Base-by-base conservation (phyloP, 37 sponge, comb jelly and placozoan genomes). In the Bolinopsis microptera region DNA sequence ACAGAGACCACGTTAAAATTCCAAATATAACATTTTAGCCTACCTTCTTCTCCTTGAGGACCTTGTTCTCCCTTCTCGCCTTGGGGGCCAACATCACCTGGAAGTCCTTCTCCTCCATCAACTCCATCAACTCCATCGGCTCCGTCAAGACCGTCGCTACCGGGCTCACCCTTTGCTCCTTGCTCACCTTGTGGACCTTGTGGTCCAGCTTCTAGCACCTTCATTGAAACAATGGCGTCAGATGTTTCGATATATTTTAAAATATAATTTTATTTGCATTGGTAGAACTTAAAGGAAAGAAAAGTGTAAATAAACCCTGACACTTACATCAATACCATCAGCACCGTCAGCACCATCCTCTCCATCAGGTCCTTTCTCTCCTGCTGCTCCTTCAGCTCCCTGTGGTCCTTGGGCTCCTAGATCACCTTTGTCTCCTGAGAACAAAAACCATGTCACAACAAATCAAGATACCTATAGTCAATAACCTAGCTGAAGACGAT, bases 11-110 rank as follows among this genome's bases (percentile, higher is more conserved):
- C n/a, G n/a, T n/a, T n/a, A n/a, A n/a, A n/a, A n/a, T n/a, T n/a
- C n/a, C n/a, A n/a, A n/a, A n/a, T n/a, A n/a, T n/a, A n/a, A n/a
- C n/a, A n/a, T n/a, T 28, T 5, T n/a, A 28, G 3, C 75, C 75
- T 72, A n/a, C 75, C 26, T n/a, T 72, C 75, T 72, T 28, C 31
- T 8, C 75, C 75, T 21, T 30, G 75, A 24, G 75, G 26, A 72
- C 61, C 61, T 48, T 48, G 61, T 25, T 86, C 61, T 25, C 90
- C 90, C 90, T 86, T 86, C 1, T 35, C 61, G 18, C 90, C 90
- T 3, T 39, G 41, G 30, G 38, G 48, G 0, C 90, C 90, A 1
- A 40, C 61, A 0, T 77, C 80, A n/a, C 90, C 90, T 26, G 13
- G 9, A 27, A 48, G 26, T 35, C 93, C 93, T 1, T 92, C 93